These are phyloP conservation scores for Dryomyza anilis DNA, from an alignment of 2,888 invertebrate genomes.

Conservation along the genomic window DNA sequence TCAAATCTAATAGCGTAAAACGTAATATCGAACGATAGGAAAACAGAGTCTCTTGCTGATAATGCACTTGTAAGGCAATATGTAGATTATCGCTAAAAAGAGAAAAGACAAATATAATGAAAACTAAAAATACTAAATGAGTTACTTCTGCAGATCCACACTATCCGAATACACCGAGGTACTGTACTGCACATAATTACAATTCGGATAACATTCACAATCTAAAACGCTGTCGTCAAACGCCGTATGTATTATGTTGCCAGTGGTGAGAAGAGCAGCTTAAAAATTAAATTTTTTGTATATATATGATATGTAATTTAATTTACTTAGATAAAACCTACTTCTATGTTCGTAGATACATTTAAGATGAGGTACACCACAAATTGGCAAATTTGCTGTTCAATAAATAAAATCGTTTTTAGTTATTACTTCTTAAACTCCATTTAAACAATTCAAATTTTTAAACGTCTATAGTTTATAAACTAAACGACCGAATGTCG, in stretches of 20 bases:
- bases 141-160: neutral
- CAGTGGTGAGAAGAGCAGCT: slow-evolving; percentile 40
- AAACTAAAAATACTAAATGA: neutral
- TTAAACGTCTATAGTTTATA: no score
- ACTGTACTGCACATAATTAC: slow-evolving; percentile 44
- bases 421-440: no score
- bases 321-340: slow-evolving; percentile 4
- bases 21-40: slow-evolving; percentile 45
- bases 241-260: slow-evolving; percentile 42
- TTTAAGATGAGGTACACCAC: slow-evolving; percentile 16
- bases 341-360: slow-evolving; percentile 27
- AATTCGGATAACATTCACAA: slow-evolving; percentile 47
- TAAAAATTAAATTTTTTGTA: slow-evolving; percentile 14
- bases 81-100: neutral
- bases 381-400: neutral
- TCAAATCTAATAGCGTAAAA: slow-evolving; percentile 44
- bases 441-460: no score
- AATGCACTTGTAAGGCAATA: slow-evolving; percentile 42
- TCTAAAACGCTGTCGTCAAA: slow-evolving; percentile 35
- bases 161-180: slow-evolving; percentile 40
- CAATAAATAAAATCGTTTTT: no score
- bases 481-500: no score
- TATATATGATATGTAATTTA: neutral
- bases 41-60: slow-evolving; percentile 46
- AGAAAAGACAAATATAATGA: no score